phyloP scores from a whole-genome alignment of 2,888 invertebrate genomes.

The Portevinia maculata region DNA sequence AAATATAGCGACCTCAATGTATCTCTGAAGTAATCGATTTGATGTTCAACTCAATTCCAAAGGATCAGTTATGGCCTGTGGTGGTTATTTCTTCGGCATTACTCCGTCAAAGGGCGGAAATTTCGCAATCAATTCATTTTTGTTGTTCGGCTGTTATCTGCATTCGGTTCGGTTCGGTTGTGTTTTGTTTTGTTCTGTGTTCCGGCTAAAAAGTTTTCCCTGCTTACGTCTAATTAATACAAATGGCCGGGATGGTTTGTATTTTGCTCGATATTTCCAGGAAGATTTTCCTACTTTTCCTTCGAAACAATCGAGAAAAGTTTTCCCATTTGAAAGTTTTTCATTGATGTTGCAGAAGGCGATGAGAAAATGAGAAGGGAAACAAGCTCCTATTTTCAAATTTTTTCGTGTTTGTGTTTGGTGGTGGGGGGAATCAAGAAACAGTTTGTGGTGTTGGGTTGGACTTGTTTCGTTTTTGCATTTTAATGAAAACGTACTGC shows the following conservation, averaged over 20 bases:
- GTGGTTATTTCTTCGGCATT: slow-evolving; percentile 14
- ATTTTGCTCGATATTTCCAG: slow-evolving; percentile 38
- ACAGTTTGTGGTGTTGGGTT: slow-evolving; percentile 18
- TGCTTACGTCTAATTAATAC: slow-evolving; percentile 81
- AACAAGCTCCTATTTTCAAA: slow-evolving; percentile 21
- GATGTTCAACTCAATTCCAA: slow-evolving; percentile 45
- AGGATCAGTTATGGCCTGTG: slow-evolving; percentile 32
- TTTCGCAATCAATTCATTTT: slow-evolving; percentile 73
- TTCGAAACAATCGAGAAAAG: slow-evolving; percentile 73
- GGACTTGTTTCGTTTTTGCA: slow-evolving; percentile 36
- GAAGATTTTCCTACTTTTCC: slow-evolving; percentile 70
- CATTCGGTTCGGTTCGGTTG: slow-evolving; percentile 57
- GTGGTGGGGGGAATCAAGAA: slow-evolving; percentile 22
- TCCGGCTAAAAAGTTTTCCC: slow-evolving; percentile 69
- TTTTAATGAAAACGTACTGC: slow-evolving; percentile 70
- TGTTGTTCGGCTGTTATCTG: slow-evolving; percentile 72
- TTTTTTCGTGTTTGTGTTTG: slow-evolving; percentile 28
- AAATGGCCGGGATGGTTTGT: slow-evolving; percentile 77
- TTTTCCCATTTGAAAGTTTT: slow-evolving; percentile 75
- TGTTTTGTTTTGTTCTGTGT: slow-evolving; percentile 44
- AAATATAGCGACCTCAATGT: slow-evolving; percentile 5
- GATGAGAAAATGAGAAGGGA: slow-evolving; percentile 24
- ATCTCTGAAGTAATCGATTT: slow-evolving; percentile 53
- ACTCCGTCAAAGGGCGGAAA: slow-evolving; percentile 52
- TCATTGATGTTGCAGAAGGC: slow-evolving; percentile 73